A percentile compares a stretch with the other conserved stretches of the same genome.
Evolutionary conservation across 1,140 invertebrate species (phyloP).

Genomic region (Trachelipus rathkii): DNA sequence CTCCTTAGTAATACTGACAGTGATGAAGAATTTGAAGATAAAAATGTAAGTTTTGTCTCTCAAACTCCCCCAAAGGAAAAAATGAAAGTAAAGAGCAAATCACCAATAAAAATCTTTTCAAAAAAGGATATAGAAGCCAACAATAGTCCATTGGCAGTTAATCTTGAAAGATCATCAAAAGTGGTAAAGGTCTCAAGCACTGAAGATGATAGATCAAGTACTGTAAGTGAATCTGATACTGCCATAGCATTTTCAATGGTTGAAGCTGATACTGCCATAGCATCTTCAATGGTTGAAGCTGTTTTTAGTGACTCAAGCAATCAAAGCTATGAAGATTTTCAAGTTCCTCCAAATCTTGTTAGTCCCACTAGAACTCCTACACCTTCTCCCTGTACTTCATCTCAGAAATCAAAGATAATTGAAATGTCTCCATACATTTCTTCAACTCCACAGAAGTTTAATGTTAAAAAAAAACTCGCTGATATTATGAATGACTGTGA

Average conservation of each 20-base stretch:
- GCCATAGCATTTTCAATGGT: background rate
- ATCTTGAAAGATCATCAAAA: background rate
- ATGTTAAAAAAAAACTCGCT: background rate
- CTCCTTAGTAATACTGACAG: background rate
- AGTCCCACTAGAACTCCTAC: background rate
- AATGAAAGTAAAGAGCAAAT: background rate
- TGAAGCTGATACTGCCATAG: background rate
- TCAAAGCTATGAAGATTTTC: background rate
- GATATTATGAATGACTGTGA: too few relatives aligned
- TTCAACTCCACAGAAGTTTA: background rate
- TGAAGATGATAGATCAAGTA: background rate
- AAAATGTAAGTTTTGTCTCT: background rate
- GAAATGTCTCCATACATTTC: background rate
- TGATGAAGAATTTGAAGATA: background rate
- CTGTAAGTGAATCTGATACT: too few relatives aligned
- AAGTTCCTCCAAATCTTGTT: background rate
- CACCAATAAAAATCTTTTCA: too few relatives aligned
- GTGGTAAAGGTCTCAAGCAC: background rate
- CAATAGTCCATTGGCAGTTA: too few relatives aligned
- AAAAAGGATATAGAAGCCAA: too few relatives aligned
- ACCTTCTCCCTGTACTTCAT: background rate
- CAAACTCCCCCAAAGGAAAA: background rate
- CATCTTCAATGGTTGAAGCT: background rate
- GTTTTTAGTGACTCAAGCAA: background rate
- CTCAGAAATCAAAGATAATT: background rate